phyloP scores from a whole-genome alignment of 2,113 vertebrate species.

The Vulpes vulpes region DNA sequence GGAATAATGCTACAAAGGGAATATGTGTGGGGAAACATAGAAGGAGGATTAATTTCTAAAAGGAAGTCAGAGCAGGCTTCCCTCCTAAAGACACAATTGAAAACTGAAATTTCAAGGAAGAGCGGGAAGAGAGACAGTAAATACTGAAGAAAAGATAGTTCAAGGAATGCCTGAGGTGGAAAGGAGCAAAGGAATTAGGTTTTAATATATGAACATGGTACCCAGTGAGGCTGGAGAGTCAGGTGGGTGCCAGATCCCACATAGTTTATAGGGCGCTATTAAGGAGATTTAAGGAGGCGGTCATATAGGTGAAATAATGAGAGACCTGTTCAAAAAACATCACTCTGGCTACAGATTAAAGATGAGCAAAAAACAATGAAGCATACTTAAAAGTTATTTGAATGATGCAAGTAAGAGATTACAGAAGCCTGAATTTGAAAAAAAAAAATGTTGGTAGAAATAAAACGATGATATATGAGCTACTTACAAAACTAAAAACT shows the following conservation, averaged over 20 bases:
- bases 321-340: background rate
- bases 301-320: background rate
- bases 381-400: background rate
- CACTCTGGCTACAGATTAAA: background rate
- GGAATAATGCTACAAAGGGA: background rate
- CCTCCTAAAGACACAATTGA: background rate
- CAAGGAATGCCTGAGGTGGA: background rate
- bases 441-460: background rate
- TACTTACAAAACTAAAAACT: background rate
- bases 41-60: background rate
- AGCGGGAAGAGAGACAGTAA: background rate
- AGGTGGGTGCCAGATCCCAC: background rate
- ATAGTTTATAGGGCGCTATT: background rate
- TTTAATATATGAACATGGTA: background rate
- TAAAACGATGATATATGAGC: background rate
- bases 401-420: background rate
- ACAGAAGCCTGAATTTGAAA: background rate
- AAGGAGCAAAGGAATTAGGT: background rate
- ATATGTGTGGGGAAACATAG: background rate
- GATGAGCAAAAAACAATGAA: background rate
- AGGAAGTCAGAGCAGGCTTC: background rate
- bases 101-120: background rate
- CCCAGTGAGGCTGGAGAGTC: background rate
- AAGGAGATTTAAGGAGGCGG: background rate
- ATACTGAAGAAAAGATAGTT: background rate